Conservation (phyloP, 1,140 invertebrate species). For the Drosophila eugracilis region DNA sequence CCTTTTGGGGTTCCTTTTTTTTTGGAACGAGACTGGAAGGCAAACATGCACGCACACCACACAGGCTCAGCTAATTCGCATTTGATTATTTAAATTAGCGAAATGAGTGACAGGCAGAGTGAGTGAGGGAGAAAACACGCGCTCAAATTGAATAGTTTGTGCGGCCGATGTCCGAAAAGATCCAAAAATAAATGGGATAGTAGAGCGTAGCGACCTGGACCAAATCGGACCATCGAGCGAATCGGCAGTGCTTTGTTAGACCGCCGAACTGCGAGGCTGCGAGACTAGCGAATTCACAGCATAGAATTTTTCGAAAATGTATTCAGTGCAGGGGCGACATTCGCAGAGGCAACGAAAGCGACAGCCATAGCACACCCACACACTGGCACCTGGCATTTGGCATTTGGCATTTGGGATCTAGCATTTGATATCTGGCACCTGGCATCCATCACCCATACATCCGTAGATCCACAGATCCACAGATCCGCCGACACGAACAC, state of each 20-base stretch:
- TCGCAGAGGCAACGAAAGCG: conserved; percentile 81
- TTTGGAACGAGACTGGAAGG: background rate
- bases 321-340: conserved; percentile 83
- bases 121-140: conserved; percentile 13
- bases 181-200: conserved; percentile 36
- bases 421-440: conserved; percentile 5
- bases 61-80: conserved; percentile 51
- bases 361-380: conserved; percentile 63
- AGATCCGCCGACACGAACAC: too few relatives aligned
- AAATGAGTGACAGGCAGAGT: conserved; percentile 71
- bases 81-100: conserved; percentile 80
- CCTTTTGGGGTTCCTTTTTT: background rate
- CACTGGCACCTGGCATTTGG: conserved; percentile 8
- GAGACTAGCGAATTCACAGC: conserved; percentile 50
- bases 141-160: conserved; percentile 76
- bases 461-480: too few relatives aligned
- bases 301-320: conserved; percentile 70
- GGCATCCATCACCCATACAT: conserved; percentile 11
- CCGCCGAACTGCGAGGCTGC: conserved; percentile 31
- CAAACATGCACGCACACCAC: background rate
- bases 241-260: conserved; percentile 34
- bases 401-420: background rate
- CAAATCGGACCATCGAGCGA: conserved; percentile 19
- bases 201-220: conserved; percentile 13
- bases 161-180: conserved; percentile 63